A percentile compares a stretch with the other conserved stretches of the same genome.
Evolutionary conservation across 2,113 vertebrate genomes (phyloP).

Genomic region (Entosphenus tridentatus): DNA sequence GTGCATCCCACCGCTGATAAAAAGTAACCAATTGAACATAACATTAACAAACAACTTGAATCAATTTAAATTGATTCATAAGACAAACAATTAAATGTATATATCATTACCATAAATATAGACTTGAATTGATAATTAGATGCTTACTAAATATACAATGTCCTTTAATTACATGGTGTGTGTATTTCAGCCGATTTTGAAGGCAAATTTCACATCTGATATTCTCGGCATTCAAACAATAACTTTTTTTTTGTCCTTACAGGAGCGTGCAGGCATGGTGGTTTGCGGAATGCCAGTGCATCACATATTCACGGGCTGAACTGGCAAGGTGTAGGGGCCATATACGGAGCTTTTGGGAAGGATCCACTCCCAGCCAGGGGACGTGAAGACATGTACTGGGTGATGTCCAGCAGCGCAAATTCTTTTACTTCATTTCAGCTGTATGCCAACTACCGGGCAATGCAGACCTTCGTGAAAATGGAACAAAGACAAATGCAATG

Average conservation of each 20-base stretch:
- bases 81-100: too few species aligned
- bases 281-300: constrained; percentile 13
- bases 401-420: constrained; percentile 11
- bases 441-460: constrained; percentile 12
- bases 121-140: too few species aligned
- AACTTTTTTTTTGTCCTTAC: background rate
- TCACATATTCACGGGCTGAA: constrained; percentile 15
- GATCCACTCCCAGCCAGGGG: constrained; percentile 13
- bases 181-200: too few species aligned
- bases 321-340: constrained; percentile 16
- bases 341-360: constrained; percentile 16
- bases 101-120: too few species aligned
- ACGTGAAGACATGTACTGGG: constrained; percentile 15
- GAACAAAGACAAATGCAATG: constrained; percentile 8
- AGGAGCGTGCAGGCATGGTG: constrained; percentile 14
- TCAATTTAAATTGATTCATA: too few species aligned
- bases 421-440: constrained; percentile 11
- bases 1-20: too few species aligned
- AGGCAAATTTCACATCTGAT: too few species aligned
- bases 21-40: too few species aligned
- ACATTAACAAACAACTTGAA: too few species aligned
- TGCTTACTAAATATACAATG: too few species aligned
- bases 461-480: constrained; percentile 11
- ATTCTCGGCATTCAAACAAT: too few species aligned
- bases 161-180: too few species aligned